These are phyloP conservation scores for Listronotus bonariensis DNA, from an alignment of 1,140 invertebrate species.

Conservation along the genomic window DNA sequence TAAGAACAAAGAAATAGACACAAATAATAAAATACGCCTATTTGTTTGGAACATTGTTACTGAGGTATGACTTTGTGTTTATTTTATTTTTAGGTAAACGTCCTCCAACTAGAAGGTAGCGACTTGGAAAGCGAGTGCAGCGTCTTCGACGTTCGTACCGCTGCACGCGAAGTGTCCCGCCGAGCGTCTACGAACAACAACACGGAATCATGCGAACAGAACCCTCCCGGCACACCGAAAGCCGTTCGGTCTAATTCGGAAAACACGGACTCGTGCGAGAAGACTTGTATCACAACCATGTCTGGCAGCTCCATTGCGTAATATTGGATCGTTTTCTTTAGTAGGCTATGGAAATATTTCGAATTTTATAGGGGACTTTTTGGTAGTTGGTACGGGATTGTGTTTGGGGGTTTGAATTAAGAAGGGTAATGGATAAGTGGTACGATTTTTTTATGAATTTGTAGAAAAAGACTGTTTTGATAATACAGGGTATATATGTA, in stretches of 20 bases:
- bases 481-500: not conserved
- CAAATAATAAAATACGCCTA: no score
- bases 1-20: no score
- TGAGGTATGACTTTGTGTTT: no score
- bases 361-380: conserved; percentile 12
- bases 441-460: conserved; percentile 11
- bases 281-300: conserved; percentile 63
- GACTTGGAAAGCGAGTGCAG: conserved; percentile 67
- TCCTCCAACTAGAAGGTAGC: conserved; percentile 57
- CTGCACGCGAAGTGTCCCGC: conserved; percentile 54
- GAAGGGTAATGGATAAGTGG: not conserved
- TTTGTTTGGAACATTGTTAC: no score
- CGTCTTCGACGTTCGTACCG: conserved; percentile 62
- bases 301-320: conserved; percentile 72
- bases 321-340: conserved; percentile 46
- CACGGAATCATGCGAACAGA: conserved; percentile 50
- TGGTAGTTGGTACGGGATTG: conserved; percentile 12
- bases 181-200: conserved; percentile 58
- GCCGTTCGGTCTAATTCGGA: conserved; percentile 54
- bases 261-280: conserved; percentile 55
- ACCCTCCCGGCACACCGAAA: conserved; percentile 48
- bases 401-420: conserved; percentile 1
- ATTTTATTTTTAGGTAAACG: conserved; percentile 51
- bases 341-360: conserved; percentile 25
- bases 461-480: conserved; percentile 3